Evolutionary conservation across 2,888 invertebrate genomes (phyloP), one percentile per base, ranked within the genome.

Genomic region (Ctenicera cuprea): DNA sequence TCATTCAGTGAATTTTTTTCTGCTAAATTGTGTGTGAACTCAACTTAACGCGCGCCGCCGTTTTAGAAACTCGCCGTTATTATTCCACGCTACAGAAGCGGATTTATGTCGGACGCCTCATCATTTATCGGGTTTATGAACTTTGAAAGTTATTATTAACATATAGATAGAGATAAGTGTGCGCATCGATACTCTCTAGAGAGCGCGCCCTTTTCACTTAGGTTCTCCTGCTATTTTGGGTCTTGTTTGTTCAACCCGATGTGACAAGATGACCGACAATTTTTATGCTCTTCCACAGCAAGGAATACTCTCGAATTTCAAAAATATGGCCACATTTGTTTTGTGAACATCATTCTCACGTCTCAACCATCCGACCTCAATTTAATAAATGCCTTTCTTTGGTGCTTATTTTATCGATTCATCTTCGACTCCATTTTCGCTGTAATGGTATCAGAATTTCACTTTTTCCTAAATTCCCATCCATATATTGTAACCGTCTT

Each of bases 51-150:
- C 11, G n/a, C 26, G n/a, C n/a, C n/a, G n/a, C 5, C 14, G n/a
- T 50, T 22, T 22, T 50, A 50, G 30, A 54, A 54, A 54, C 30
- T 54, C 22, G 26, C 33, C 30, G 54, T 54, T 54, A 54, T 54
- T 54, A 30, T 30, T 12, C 5, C 45, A 52, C 11, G 30, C 16
- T 18, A 18, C 37, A 16, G 57, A 3, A 18, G 14, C 37, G 18
- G 18, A 38, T 59, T 59, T 38, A 33, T 59, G 38, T 38, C 18
- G 59, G 16, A 30, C 16, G 59, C 59, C 22, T 38, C 20, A 22
- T 59, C 59, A 41, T 59, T 59, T 38, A 59, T 59, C 59, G 59
- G 59, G 59, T 59, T 59, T 59, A 59, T 59, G 59, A 59, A 59
- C 59, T 59, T 41, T 37, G 38, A 59, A 59, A 59, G 59, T 38